Conservation (phyloP, 2,113 vertebrate species). For the Chaenogobius annularis region DNA sequence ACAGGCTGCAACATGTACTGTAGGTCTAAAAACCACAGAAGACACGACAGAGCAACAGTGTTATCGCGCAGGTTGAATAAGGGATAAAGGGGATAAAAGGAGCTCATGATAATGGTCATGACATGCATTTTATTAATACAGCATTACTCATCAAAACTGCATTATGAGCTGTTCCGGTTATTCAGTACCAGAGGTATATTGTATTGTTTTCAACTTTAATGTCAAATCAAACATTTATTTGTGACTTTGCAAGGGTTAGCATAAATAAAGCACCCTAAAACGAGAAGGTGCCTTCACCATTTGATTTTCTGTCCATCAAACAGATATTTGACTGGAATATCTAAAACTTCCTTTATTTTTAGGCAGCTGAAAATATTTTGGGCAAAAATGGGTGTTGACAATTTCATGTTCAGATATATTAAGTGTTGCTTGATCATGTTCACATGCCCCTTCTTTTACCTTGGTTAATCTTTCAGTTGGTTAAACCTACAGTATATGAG, state of each 20-base stretch:
- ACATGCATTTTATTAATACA: not conserved
- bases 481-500: not conserved
- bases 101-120: not conserved
- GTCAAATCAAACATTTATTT: not conserved
- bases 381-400: not conserved
- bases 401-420: not conserved
- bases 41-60: not conserved
- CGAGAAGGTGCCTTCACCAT: too few relatives aligned
- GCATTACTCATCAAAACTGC: not conserved
- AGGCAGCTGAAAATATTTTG: too few relatives aligned
- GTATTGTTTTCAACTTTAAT: too few relatives aligned
- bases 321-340: too few relatives aligned
- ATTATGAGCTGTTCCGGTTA: too few relatives aligned
- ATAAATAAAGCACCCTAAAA: too few relatives aligned
- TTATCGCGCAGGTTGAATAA: not conserved
- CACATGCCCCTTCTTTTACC: not conserved
- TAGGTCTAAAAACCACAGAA: slow-evolving; percentile 4
- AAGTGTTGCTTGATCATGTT: not conserved
- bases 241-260: too few relatives aligned
- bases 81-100: too few relatives aligned
- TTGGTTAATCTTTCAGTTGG: not conserved
- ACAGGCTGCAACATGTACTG: slow-evolving; percentile 17
- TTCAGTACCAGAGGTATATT: too few relatives aligned
- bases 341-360: too few relatives aligned
- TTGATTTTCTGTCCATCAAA: too few relatives aligned